Evolutionary conservation across 2,797 vertebrate genomes (phyloP), one percentile per base, ranked within the genome.

Genomic region (Sebastiscus albofasciatus): DNA sequence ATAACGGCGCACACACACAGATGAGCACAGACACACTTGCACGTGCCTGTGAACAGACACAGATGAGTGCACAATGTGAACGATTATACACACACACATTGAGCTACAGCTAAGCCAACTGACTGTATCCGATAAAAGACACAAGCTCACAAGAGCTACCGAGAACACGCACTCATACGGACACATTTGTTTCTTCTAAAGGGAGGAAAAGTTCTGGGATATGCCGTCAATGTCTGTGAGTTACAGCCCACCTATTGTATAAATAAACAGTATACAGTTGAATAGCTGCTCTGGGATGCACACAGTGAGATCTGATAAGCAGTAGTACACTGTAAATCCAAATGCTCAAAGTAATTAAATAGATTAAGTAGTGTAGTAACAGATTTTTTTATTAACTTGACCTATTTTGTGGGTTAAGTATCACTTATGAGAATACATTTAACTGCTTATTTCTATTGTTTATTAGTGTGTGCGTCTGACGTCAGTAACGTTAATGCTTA

Each of bases 1-100:
- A 87, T 84, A 81, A 71, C 14, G 18, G 75, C 66, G 24, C 46
- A 70, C 61, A 36, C 54, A 79, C 61, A 72, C 31, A 29, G 56
- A 64, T 52, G 70, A 72, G 31, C 52, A 39, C 3, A 36, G 39
- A 84, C 33, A 31, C 75, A 77, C 67, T 34, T 18, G 10, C 72
- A 80, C 42, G 74, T 73, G 72, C 60, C 52, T 20, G 34, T 0
- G 6, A 49, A 67, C 42, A 66, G 5, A 52, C 4, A 26, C 39
- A 18, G 29, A 55, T 33, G 46, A 46, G 55, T 13, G 29, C 24
- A n/a, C 61, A 67, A 72, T 42, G 39, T 12, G 64, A 9, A 67
- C 42, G 6, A 49, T 27, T 24, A 56, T 4, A 5, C 33, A 2
- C 31, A 62, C 52, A 56, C n/a, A 56, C 22, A 42, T 6, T 18